phyloP scores from a whole-genome alignment of 37 sponge, comb jelly and placozoan genomes.

The Diacarnus erythraeanus region DNA sequence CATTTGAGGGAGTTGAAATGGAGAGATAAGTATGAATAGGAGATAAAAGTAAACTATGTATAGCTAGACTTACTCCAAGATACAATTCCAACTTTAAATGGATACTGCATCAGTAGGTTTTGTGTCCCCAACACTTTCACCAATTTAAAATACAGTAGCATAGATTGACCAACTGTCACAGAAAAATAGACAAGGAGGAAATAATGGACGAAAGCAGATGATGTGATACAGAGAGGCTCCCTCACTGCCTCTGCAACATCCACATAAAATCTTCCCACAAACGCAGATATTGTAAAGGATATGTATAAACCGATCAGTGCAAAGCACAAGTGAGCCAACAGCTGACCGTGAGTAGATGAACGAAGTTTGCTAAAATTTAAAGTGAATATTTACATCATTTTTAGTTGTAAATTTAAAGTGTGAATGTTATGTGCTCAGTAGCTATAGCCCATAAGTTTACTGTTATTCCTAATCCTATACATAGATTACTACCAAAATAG shows the following conservation, averaged over 20 bases:
- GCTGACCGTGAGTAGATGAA: constrained; percentile 9
- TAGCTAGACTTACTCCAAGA: constrained; percentile 42
- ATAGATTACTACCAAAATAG: no score
- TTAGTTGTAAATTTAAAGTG: no score
- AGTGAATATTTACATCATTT: no score
- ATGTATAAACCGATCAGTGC: constrained; percentile 16
- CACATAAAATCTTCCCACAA: neutral
- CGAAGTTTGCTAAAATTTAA: constrained; percentile 4
- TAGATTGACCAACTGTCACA: constrained; percentile 28
- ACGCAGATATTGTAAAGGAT: neutral
- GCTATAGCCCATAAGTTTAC: no score
- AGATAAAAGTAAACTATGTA: no score
- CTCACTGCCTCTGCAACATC: neutral
- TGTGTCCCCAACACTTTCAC: constrained; percentile 30
- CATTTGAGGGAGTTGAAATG: no score
- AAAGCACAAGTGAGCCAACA: constrained; percentile 12
- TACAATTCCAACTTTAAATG: constrained; percentile 6
- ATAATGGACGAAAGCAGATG: constrained; percentile 39
- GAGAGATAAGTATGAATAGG: no score
- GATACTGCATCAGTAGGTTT: neutral
- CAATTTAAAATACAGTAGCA: constrained; percentile 35
- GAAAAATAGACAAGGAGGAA: constrained; percentile 48
- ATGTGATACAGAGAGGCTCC: neutral
- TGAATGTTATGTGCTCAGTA: no score
- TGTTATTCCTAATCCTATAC: no score